Evolutionary conservation across 2,888 invertebrate genomes (phyloP), one percentile per base, ranked within the genome.

Genomic region (Drosophila paramelanica): DNA sequence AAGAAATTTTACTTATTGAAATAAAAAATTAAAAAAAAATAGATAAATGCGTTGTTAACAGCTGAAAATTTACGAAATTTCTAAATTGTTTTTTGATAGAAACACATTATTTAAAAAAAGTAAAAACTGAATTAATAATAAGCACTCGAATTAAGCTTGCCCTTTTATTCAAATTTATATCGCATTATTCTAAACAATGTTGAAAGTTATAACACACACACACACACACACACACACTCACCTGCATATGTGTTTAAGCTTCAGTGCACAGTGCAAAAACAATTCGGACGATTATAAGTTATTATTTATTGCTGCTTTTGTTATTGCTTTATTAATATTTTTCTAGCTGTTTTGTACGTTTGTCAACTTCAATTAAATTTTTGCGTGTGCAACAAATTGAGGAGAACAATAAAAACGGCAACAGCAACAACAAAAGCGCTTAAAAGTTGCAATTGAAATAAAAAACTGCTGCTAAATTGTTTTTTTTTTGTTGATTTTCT

Each of bases 381-480:
- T 41, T 52, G 58, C 49, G 69, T 69, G 73, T 69, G 69, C 62
- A 66, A 52, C 52, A 73, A 62, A 74, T 66, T 73, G 60, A 73
- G 59, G 56, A 56, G 8, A 67, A 41, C 7, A 55, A 45, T 6
- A 67, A 39, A 38, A 64, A 57, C 42, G 57, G 49, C 39, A 66
- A 52, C 43, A 67, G 69, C 42, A 59, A 52, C 38, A 66, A 57
- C 43, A 67, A 69, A 52, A 42, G 41, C 67, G 59, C 49, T 60
- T 68, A 72, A 66, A 67, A 66, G 33, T 49, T 51, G 76, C 60
- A 73, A 77, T 67, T 72, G 62, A 67, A 81, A 73, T 67, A 76
- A 68, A 76, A 72, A 79, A 68, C 50, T 43, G 39, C 62, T 47
- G 60, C 61, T 67, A 82, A 77, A 80, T 75, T 73, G 59, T 74